phyloP scores from a whole-genome alignment of 2,888 invertebrate species.

The Nezara viridula region DNA sequence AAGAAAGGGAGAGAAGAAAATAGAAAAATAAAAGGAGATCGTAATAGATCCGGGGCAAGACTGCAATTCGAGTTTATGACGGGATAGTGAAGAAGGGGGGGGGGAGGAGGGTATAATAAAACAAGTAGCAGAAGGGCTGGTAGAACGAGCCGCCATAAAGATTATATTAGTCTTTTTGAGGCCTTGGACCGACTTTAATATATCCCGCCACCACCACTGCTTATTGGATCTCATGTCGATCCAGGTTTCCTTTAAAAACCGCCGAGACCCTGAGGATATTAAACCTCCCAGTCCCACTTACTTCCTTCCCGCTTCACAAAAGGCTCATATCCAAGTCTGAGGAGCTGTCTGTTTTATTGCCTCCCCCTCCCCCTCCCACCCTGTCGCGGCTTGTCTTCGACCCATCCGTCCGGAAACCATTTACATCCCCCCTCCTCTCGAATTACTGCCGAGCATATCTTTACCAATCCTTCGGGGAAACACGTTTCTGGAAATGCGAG shows the following conservation, averaged over 20 bases:
- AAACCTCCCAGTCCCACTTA: constrained; percentile 46
- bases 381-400: constrained; percentile 43
- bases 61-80: constrained; percentile 57
- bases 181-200: constrained; percentile 53
- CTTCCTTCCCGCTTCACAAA: constrained; percentile 53
- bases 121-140: constrained; percentile 53
- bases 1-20: constrained; percentile 28
- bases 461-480: neutral
- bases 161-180: constrained; percentile 60
- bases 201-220: constrained; percentile 38
- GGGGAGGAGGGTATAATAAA: constrained; percentile 39
- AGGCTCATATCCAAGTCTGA: constrained; percentile 57
- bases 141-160: constrained; percentile 56
- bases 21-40: constrained; percentile 59
- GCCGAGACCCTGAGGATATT: constrained; percentile 45
- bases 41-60: constrained; percentile 50
- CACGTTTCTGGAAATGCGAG: neutral
- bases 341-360: constrained; percentile 56
- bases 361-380: too few relatives aligned
- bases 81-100: constrained; percentile 25
- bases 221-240: constrained; percentile 57
- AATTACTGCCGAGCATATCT: constrained; percentile 30
- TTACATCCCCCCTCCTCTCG: constrained; percentile 23
- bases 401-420: constrained; percentile 9
- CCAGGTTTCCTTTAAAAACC: constrained; percentile 56